A percentile compares a stretch with the other conserved stretches of the same genome.
phyloP scores from a whole-genome alignment of 2,888 invertebrate genomes.

The Euspilapteryx auroguttella region DNA sequence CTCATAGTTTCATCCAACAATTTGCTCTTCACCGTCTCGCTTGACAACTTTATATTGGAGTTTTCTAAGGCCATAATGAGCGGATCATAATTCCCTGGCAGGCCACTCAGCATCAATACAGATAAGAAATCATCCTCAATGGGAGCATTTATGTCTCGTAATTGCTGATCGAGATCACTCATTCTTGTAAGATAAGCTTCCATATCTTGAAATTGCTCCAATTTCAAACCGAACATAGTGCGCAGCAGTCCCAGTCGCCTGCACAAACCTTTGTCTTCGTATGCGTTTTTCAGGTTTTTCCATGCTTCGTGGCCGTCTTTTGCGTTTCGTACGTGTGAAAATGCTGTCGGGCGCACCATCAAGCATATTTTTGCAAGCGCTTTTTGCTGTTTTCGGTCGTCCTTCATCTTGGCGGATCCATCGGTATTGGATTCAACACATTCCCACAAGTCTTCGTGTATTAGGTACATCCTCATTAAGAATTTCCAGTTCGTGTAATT shows the following conservation, averaged over 20 bases:
- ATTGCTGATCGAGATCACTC: constrained; percentile 5
- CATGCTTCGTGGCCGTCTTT: background rate
- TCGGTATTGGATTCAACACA: background rate
- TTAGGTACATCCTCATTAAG: constrained; percentile 1
- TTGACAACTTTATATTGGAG: constrained; percentile 8
- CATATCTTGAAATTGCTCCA: constrained; percentile 1
- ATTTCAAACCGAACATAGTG: constrained; percentile 3
- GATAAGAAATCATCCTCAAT: constrained; percentile 10
- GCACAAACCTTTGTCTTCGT: too few species aligned
- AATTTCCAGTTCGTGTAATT: too few species aligned
- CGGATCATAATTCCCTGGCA: constrained; percentile 9
- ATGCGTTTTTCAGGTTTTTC: constrained; percentile 1
- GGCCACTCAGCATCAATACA: constrained; percentile 9
- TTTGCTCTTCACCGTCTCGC: constrained; percentile 7
- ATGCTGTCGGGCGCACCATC: too few species aligned
- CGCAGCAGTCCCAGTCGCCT: constrained; percentile 3
- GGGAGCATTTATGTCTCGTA: constrained; percentile 9
- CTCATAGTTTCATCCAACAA: constrained; percentile 8
- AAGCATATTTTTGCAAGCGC: constrained; percentile 4
- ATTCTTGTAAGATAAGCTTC: constrained; percentile 3
- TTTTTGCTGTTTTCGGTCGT: constrained; percentile 3
- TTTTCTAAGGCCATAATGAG: constrained; percentile 11
- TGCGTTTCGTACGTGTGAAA: background rate
- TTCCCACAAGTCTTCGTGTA: background rate
- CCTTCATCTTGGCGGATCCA: background rate